Conservation (phyloP, 2,797 vertebrate species). For the Sebastes kiyomatsui region DNA sequence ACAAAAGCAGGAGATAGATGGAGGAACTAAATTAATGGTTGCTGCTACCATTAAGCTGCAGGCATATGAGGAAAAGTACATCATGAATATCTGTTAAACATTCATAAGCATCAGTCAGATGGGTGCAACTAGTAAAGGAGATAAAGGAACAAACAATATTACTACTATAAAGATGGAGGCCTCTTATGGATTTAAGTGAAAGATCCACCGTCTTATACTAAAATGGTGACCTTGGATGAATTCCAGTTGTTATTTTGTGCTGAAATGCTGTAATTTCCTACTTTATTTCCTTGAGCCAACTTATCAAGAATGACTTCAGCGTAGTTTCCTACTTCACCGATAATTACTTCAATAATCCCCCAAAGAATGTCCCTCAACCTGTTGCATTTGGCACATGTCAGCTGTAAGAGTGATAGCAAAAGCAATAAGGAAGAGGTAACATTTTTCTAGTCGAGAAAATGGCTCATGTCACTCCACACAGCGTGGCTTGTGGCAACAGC, state of each 20-base stretch:
- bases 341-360: neutral
- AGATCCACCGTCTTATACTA: neutral
- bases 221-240: neutral
- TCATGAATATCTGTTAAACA: neutral
- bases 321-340: neutral
- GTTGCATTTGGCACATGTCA: slow-evolving; percentile 28
- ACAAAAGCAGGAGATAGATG: neutral
- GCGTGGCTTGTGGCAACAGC: slow-evolving; percentile 11
- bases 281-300: neutral
- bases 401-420: neutral
- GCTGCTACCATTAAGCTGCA: neutral
- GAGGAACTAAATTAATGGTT: neutral
- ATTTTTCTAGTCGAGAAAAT: slow-evolving; percentile 16
- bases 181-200: neutral
- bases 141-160: neutral
- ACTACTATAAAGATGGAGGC: neutral
- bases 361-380: slow-evolving; percentile 38
- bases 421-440: slow-evolving; percentile 23
- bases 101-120: neutral
- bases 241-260: neutral
- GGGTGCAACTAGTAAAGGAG: neutral
- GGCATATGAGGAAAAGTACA: neutral
- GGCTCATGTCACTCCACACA: slow-evolving; percentile 4
- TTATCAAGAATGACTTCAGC: neutral
- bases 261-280: neutral